Base-by-base conservation (phyloP, 2,888 invertebrate genomes). In the Monopis laevigella region DNA sequence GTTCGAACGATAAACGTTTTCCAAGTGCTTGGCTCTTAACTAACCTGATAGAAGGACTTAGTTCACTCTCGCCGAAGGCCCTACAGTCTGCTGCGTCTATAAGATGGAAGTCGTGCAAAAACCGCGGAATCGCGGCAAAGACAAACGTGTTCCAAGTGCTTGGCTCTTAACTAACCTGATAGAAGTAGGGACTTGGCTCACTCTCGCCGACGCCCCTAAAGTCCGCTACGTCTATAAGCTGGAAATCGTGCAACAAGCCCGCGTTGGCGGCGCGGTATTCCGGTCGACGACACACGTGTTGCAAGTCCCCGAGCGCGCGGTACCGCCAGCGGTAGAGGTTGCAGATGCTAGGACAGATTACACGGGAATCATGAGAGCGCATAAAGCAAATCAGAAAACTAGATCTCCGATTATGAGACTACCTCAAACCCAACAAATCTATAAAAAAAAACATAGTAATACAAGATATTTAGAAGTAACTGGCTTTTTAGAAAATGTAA, bases 31-130 rank as follows among this genome's bases (percentile, higher is more conserved):
- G n/a, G n/a, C n/a, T n/a, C n/a, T n/a, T n/a, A n/a, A n/a, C 44
- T 49, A 58, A 92, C 93, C 86, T 98, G 99, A 69, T 98, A 99
- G 68, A 99, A 99, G 98, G 97, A 67, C 94, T 96, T 1, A 99
- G 99, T 63, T 98, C 97, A 0, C 95, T 91, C 77, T 99, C 99
- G 0, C 99, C 99, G 6, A 92, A 88, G 4, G 95, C 96, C 65
- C 98, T 96, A 71, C 96, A 98, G 67, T 99, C 94, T 50, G 92
- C 93, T 0, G 99, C 98, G 67, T 99, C 92, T 48, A 99, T 86
- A 0, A 99, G 82, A 68, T 99, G 99, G 82, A 92, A 98, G 69
- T 98, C 97, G 66, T 88, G 89, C 1, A 84, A 82, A 53, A 99
- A 92, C 2, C 99, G 99, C 1, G 97, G 87, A 78, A 99, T 99